Conservation (phyloP, 1,140 invertebrate genomes). For the Leptinotarsa lineolata region DNA sequence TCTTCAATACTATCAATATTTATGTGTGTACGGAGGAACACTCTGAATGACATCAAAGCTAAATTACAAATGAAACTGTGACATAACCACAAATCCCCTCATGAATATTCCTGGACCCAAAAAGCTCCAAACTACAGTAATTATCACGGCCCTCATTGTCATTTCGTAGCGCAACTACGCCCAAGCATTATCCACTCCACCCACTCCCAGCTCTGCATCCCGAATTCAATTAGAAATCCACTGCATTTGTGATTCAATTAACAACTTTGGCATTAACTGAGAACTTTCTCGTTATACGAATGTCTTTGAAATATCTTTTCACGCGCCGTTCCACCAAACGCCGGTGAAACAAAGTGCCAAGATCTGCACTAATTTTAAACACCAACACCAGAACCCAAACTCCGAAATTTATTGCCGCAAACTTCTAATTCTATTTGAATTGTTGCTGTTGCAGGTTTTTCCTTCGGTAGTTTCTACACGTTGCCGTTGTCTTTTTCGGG, state of each 20-base stretch:
- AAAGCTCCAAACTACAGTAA: too few relatives aligned
- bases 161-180: too few relatives aligned
- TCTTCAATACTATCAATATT: too few relatives aligned
- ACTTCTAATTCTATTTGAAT: conserved; percentile 21
- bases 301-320: conserved; percentile 4
- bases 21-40: too few relatives aligned
- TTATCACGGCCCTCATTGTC: too few relatives aligned
- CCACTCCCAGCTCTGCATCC: conserved; percentile 7
- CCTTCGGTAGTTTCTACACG: neutral
- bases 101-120: too few relatives aligned
- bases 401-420: conserved; percentile 12
- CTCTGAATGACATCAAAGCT: too few relatives aligned
- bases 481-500: neutral
- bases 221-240: conserved; percentile 12
- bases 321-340: neutral
- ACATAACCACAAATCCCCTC: too few relatives aligned
- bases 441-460: neutral
- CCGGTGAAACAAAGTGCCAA: conserved; percentile 18
- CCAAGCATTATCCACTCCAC: neutral
- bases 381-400: conserved; percentile 17
- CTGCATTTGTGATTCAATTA: conserved; percentile 16
- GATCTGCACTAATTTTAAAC: conserved; percentile 18
- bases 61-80: too few relatives aligned
- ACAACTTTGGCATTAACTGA: conserved; percentile 8
- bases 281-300: neutral